A percentile compares a stretch with the other conserved stretches of the same genome.
Conservation (phyloP, 2,888 invertebrate species). For the Conus canariensis region DNA sequence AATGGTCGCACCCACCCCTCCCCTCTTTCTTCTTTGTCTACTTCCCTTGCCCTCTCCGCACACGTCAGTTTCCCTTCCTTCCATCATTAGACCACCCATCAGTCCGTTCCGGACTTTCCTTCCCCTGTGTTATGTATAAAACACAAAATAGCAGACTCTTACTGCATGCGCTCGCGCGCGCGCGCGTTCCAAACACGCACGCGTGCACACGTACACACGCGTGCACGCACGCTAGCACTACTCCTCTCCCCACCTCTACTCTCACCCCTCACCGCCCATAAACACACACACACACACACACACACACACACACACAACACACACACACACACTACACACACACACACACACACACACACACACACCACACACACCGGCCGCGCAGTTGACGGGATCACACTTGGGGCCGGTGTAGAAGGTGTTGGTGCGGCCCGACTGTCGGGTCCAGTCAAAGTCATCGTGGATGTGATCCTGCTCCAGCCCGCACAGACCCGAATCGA, state of each 20-base stretch:
- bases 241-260: background rate
- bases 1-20: too few species aligned
- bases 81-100: too few species aligned
- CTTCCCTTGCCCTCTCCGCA: too few species aligned
- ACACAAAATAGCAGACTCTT: too few species aligned
- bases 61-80: too few species aligned
- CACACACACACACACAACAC: background rate
- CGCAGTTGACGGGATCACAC: constrained; percentile 61
- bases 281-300: background rate
- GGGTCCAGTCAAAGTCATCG: constrained; percentile 57
- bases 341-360: too few species aligned
- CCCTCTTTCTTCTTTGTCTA: too few species aligned
- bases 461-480: constrained; percentile 52
- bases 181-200: background rate
- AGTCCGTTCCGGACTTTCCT: too few species aligned
- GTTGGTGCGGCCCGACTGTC: constrained; percentile 55
- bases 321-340: too few species aligned
- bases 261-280: background rate
- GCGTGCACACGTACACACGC: background rate
- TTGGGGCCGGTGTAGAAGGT: constrained; percentile 63
- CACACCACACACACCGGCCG: constrained; percentile 75
- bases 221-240: background rate
- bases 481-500: constrained; percentile 55
- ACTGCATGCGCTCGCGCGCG: background rate
- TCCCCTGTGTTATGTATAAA: too few species aligned